Evolutionary conservation across 2,113 vertebrate genomes (phyloP).

Genomic region (Syngnathoides biaculeatus): DNA sequence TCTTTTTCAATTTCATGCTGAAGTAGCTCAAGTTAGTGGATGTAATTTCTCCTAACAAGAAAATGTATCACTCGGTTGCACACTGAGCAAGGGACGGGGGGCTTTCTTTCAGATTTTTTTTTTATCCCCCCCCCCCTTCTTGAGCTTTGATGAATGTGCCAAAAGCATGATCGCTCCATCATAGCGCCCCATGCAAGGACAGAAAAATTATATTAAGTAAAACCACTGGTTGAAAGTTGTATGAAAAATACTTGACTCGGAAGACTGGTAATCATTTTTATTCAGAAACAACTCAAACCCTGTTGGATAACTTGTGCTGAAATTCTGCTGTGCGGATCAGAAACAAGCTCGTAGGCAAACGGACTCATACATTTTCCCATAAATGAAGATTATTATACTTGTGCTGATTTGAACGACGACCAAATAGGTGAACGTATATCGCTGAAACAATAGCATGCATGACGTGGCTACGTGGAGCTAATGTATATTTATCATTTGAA

Average conservation of each 20-base stretch:
- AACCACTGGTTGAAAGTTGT: constrained; percentile 57
- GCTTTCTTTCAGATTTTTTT: constrained; percentile 51
- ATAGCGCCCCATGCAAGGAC: constrained; percentile 71
- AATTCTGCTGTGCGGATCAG: constrained; percentile 45
- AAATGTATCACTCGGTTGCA: constrained; percentile 97
- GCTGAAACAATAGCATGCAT: constrained; percentile 67
- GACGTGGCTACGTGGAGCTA: constrained; percentile 50
- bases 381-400: constrained; percentile 9
- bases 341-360: background rate
- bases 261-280: constrained; percentile 40
- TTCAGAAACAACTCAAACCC: constrained; percentile 3
- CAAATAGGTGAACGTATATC: constrained; percentile 63
- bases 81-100: constrained; percentile 73
- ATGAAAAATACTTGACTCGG: constrained; percentile 63
- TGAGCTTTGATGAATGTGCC: constrained; percentile 87
- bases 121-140: constrained; percentile 8
- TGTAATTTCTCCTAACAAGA: constrained; percentile 99
- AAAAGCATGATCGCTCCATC: constrained; percentile 77
- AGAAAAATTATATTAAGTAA: constrained; percentile 74
- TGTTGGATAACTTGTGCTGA: constrained; percentile 24
- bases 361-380: background rate
- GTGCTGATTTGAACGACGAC: constrained; percentile 56
- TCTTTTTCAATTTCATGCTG: constrained; percentile 99
- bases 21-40: constrained; percentile 98
- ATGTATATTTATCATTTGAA: constrained; percentile 77